Base-by-base conservation (phyloP, 2,113 vertebrate genomes). In the Paramormyrops kingsleyae region DNA sequence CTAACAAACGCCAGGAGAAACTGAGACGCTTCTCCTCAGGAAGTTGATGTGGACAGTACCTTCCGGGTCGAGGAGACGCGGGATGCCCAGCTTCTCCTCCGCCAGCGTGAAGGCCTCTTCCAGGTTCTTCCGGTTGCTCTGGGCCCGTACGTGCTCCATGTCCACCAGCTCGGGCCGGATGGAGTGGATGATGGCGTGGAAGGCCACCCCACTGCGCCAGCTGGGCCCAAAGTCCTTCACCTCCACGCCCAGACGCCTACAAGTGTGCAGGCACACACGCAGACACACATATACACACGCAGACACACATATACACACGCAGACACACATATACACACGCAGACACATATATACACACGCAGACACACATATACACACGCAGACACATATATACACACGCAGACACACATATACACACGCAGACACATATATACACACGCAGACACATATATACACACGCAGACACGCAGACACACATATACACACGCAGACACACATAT, bases 151-250 rank as follows among this genome's bases (percentile, higher is more conserved):
- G 53, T 90, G 97, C 24, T 99, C 97, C 94, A 99, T 95, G 93
- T 99, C 97, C 44, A 99, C 97, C 35, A 99, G 94, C 90, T 98
- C 96, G 1, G 99, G 99, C 3, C 96, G 97, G 89, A 99, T 97
- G 15, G 97, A 96, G 50, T 97, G 96, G 94, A 99, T 98, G 59
- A 99, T 90, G 0, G 97, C 98, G 89, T 99, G 97, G 94, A 99
- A 99, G 35, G 98, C 98, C 87, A 97, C 90, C 21, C 99, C 99
- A 8, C 94, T 98, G 66, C 98, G 97, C 99, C 99, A 99, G 15
- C 98, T 99, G 70, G 95, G 94, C 24, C 99, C 99, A 86, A 99
- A 99, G 93, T 99, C 98, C 91, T 97, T 99, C 56, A 99, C 97
- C 91, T 99, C 97, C 86, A 99, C 95, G 74, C 97, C 98, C 52